Evolutionary conservation across 2,113 vertebrate genomes (phyloP).

Genomic region (Odontophorus gujanensis): DNA sequence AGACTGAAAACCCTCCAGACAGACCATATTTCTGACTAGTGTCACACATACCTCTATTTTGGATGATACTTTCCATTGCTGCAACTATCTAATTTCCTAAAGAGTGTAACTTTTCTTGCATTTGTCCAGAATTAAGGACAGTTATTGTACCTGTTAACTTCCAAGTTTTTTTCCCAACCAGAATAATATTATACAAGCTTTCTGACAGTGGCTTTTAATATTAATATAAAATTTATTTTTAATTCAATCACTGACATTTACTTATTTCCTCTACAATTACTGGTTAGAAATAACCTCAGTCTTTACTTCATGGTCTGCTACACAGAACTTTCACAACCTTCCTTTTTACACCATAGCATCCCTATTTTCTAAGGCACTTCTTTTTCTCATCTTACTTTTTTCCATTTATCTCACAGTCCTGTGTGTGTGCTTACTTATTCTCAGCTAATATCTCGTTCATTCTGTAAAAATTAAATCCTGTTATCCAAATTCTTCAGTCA

Average conservation of each 20-base stretch:
- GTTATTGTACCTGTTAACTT: constrained; percentile 1
- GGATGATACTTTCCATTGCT: neutral
- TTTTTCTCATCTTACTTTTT: neutral
- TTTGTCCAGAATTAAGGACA: constrained; percentile 29
- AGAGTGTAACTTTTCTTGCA: neutral
- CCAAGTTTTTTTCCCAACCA: neutral
- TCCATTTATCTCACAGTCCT: neutral
- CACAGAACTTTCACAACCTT: neutral
- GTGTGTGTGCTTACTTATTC: neutral
- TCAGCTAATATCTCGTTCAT: constrained; percentile 10
- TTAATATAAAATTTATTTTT: constrained; percentile 19
- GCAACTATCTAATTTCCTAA: neutral
- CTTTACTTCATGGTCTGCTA: neutral
- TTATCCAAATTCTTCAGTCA: constrained; percentile 56
- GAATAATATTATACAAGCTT: neutral
- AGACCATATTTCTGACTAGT: neutral
- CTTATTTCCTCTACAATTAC: neutral
- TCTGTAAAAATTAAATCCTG: constrained; percentile 53
- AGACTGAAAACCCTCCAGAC: neutral
- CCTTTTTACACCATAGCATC: neutral
- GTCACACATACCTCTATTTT: neutral
- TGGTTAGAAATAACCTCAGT: neutral
- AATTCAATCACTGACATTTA: constrained; percentile 10
- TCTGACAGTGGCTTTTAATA: neutral
- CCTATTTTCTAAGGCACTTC: neutral